Evolutionary conservation across 2,797 vertebrate genomes (phyloP).

Genomic region (Oreortyx pictus): DNA sequence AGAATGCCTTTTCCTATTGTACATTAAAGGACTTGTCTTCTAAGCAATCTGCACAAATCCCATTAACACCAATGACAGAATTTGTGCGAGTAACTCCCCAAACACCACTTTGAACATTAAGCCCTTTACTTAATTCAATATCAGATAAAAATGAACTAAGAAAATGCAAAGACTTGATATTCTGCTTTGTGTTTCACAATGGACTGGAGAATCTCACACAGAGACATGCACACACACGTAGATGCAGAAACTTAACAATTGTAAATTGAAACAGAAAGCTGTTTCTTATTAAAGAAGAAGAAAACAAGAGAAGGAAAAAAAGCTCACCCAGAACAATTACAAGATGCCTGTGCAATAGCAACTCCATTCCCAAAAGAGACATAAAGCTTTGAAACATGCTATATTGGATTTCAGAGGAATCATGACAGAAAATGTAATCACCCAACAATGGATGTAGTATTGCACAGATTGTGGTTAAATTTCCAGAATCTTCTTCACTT

Average conservation of each 20-base stretch:
- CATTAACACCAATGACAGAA: conserved; percentile 70
- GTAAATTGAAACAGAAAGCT: conserved; percentile 26
- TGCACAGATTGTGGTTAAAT: not conserved
- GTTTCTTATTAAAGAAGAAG: not conserved
- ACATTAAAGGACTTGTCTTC: conserved; percentile 60
- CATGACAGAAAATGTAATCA: not conserved
- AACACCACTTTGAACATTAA: conserved; percentile 70
- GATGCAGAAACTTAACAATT: not conserved
- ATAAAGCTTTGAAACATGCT: not conserved
- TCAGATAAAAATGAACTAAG: conserved; percentile 53
- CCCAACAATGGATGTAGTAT: not conserved
- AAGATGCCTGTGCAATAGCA: not conserved
- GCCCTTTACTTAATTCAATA: conserved; percentile 69
- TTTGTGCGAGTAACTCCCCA: conserved; percentile 61
- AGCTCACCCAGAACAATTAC: not conserved
- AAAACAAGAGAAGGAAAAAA: not conserved
- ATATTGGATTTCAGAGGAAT: not conserved
- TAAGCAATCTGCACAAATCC: conserved; percentile 70
- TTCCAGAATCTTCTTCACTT: not conserved
- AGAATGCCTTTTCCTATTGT: conserved; percentile 39
- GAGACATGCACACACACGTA: not conserved
- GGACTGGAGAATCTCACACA: not conserved
- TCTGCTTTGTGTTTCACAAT: conserved; percentile 45
- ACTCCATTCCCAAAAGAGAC: not conserved
- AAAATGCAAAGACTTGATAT: conserved; percentile 45